Base-by-base conservation (phyloP, 2,113 vertebrate genomes). In the Miniopterus natalensis region DNA sequence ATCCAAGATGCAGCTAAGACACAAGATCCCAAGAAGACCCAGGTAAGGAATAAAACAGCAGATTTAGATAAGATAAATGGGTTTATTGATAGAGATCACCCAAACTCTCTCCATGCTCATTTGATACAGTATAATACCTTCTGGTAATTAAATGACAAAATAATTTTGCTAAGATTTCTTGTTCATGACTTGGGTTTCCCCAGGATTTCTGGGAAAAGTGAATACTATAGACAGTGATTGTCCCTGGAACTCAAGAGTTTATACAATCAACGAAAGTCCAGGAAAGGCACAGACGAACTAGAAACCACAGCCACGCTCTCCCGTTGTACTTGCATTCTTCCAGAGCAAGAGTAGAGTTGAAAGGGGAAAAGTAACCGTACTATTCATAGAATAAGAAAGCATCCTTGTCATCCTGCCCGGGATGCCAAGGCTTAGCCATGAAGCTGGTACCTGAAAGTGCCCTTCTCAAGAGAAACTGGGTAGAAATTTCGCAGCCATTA, bases 261-360 rank as follows among this genome's bases (percentile, higher is more conserved):
- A 87, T 55, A 91, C 78, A 86, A 42, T 78, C 27, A 71, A 87
- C 49, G 40, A 40, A 87, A 95, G 66, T 31, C 31, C 49, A 66
- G 49, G 13, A 80, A 40, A 87, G 25, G 40, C 18, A 59, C 57
- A 57, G 63, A 81, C 5, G n/a, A 87, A 49, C 7, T 27, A 47
- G 29, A 92, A 91, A 86, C 13, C 29, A 31, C 8, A 79, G 23
- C 13, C 2, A 55, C 40, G 21, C 3, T 8, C 5, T 80, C 12
- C 40, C 27, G 65, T 49, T 47, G 42, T 57, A 31, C 73, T 68
- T 49, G 2, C 59, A 49, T 77, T 75, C 70, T 68, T 68, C 12
- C 25, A 36, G 29, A 20, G 20, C 51, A 42, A 68, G 10, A 61
- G 31, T 51, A 45, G 31, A 51, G 11, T 61, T 90, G 42, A 84